Base-by-base conservation (phyloP, 2,797 vertebrate species). In the Platalea minor region DNA sequence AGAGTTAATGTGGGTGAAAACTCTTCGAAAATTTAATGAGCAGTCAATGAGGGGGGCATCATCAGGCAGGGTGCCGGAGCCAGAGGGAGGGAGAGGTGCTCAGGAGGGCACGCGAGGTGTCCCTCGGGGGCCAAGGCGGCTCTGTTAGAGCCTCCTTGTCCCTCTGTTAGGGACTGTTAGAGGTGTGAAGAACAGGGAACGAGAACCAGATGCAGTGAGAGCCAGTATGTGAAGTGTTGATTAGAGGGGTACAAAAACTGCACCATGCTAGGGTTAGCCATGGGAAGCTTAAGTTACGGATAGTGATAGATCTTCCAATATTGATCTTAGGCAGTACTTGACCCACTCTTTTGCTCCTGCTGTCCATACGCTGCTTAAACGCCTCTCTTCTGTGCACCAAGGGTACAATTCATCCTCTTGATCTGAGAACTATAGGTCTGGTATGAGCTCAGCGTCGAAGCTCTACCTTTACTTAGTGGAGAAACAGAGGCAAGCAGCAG, bases 51-150 rank as follows among this genome's bases (percentile, higher is more conserved):
- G 24, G 29, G 23, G 10, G 10, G 3, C 20, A 56, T 43, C 35
- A 33, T n/a, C 54, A 37, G 51, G 8, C 20, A 80, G 31, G 37
- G 20, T 1, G 9, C 21, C 4, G 2, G 48, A 85, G 29, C 11
- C n/a, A 64, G 54, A 35, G 11, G 33, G 35, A 74, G 24, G 35
- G 18, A 77, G 7, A 25, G n/a, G 19, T 57, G 21, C 14, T 89
- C 25, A 31, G 69, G 39, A 39, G 11, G 37, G 12, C 12, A 3
- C 19, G 13, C 19, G 9, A 46, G 46, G 33, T 69, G 12, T 46
- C 26, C 46, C 24, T 13, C 0, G 0, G 33, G 39, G 24, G 5
- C 29, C 54, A 64, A 39, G 56, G 17, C 37, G 57, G 41, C 28
- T 45, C 19, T 26, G 5, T 17, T 35, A 35, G 7, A 35, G 35